phyloP scores from a whole-genome alignment of 2,113 vertebrate species.

The Bufo bufo region DNA sequence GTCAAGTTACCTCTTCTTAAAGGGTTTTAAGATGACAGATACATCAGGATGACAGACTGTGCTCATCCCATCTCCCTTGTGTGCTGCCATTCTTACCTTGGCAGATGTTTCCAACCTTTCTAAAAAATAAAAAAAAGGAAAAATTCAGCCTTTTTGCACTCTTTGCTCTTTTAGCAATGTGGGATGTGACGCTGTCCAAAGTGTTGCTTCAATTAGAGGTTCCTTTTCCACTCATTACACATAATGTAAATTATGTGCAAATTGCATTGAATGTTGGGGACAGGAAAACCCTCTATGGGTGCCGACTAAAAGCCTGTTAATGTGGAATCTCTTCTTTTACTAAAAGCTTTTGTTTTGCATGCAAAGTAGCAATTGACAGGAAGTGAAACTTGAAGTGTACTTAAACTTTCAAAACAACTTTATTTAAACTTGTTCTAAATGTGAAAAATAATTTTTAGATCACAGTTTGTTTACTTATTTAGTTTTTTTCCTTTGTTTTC shows the following conservation, averaged over 20 bases:
- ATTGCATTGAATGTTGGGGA: conserved; percentile 59
- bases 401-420: too few relatives aligned
- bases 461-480: too few relatives aligned
- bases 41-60: conserved; percentile 67
- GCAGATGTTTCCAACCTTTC: neutral
- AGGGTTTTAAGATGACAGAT: conserved; percentile 69
- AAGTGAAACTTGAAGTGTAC: neutral
- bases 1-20: conserved; percentile 67
- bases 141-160: neutral
- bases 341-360: neutral
- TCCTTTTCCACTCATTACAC: conserved; percentile 55
- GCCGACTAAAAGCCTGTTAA: conserved; percentile 59
- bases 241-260: conserved; percentile 59
- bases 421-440: too few relatives aligned
- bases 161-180: conserved; percentile 42
- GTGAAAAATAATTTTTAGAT: too few relatives aligned
- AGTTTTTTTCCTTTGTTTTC: too few relatives aligned
- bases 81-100: neutral
- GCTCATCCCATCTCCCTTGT: conserved; percentile 61
- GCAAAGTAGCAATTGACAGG: neutral
- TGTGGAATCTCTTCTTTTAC: conserved; percentile 56
- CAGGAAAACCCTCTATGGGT: conserved; percentile 33
- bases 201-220: conserved; percentile 58
- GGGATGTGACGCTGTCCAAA: conserved; percentile 45
- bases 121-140: conserved; percentile 10